These are phyloP conservation scores for Scomberomorus guttatus DNA, from an alignment of 2,797 vertebrate genomes.

Conservation along the genomic window DNA sequence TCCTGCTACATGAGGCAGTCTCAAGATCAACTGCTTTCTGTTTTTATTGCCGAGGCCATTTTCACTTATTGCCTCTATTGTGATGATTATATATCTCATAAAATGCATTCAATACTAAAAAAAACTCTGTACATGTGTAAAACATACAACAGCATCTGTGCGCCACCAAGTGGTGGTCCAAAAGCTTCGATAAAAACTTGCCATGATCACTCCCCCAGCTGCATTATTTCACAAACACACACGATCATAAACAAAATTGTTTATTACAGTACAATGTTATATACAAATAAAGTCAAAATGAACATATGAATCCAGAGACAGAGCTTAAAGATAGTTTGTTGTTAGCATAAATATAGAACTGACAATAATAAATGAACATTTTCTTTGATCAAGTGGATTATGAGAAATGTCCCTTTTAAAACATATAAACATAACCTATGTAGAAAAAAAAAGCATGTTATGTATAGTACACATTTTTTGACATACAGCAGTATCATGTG, in stretches of 20 bases:
- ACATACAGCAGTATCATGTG: not conserved
- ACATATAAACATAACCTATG: slow-evolving; percentile 2
- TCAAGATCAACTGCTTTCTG: not conserved
- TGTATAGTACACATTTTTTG: not conserved
- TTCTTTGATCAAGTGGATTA: not conserved
- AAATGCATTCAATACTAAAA: slow-evolving; percentile 7
- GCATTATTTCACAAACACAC: slow-evolving; percentile 3
- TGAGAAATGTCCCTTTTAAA: slow-evolving; percentile 19
- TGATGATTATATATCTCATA: slow-evolving; percentile 11
- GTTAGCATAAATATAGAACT: slow-evolving; percentile 30
- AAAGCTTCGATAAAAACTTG: not conserved
- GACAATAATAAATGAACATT: slow-evolving; percentile 5
- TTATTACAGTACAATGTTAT: slow-evolving; percentile 65
- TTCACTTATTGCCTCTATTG: not conserved
- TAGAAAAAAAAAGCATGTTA: slow-evolving; percentile 11
- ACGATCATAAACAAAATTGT: slow-evolving; percentile 20
- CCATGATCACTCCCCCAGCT: not conserved
- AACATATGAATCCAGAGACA: slow-evolving; percentile 25
- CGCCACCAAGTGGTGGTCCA: slow-evolving; percentile 69
- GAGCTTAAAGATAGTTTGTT: slow-evolving; percentile 19
- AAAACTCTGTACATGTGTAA: not conserved
- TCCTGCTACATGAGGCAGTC: not conserved
- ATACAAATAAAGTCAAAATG: slow-evolving; percentile 50
- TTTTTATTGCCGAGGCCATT: slow-evolving; percentile 3
- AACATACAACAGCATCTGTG: slow-evolving; percentile 10